Evolutionary conservation across 1,140 invertebrate species (phyloP).

Genomic region (Heterodera carotae): DNA sequence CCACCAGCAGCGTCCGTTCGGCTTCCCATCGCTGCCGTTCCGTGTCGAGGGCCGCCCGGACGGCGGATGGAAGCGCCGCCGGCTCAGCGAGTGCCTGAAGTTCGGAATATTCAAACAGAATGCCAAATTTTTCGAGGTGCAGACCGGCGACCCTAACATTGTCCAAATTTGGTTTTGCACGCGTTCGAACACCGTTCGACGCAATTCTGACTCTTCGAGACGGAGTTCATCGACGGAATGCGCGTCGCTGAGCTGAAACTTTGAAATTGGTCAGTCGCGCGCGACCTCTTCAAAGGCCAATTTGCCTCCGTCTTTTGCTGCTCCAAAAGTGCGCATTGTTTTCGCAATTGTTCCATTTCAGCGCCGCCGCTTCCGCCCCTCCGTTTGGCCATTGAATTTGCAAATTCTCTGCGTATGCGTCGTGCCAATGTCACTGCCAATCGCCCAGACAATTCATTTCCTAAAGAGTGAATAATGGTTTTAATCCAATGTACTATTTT

Average conservation of each 20-base stretch:
- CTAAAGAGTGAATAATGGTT: background rate
- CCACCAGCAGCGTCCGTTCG: background rate
- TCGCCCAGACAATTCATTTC: background rate
- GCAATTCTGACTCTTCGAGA: background rate
- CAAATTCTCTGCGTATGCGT: background rate
- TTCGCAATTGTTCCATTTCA: background rate
- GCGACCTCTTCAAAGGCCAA: background rate
- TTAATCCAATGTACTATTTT: background rate
- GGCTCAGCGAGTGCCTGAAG: background rate
- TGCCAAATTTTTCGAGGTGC: background rate
- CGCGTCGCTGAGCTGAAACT: background rate
- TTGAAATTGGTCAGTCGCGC: too few relatives aligned
- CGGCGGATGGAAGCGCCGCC: background rate
- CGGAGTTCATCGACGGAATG: background rate
- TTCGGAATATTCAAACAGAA: background rate
- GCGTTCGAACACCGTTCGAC: background rate
- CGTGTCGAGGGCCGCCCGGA: background rate
- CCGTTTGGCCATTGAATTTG: background rate
- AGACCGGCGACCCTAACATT: background rate
- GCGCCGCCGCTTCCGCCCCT: background rate
- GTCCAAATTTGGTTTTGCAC: background rate
- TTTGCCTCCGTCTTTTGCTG: background rate
- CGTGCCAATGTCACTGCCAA: background rate
- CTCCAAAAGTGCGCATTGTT: background rate
- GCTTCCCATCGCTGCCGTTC: background rate